Evolutionary conservation across 1,140 invertebrate species (phyloP).

Genomic region (Zeugodacus cucurbitae): DNA sequence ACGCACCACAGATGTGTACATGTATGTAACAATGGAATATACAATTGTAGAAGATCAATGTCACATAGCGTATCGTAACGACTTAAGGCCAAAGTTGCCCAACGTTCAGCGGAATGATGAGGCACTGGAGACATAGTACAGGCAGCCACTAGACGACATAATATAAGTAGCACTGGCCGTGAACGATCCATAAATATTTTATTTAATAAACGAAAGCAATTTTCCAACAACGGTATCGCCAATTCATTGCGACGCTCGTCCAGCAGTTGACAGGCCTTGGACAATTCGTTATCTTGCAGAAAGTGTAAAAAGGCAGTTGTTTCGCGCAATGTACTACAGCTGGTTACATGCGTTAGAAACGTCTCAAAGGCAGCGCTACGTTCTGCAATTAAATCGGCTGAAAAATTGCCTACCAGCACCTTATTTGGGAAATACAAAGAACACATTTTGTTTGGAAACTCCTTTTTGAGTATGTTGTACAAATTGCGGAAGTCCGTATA

Average conservation of each 20-base stretch:
- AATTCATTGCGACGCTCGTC: slow-evolving; percentile 72
- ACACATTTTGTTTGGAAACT: slow-evolving; percentile 71
- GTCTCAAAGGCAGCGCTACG: slow-evolving; percentile 79
- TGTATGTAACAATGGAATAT: slow-evolving; percentile 77
- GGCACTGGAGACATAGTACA: slow-evolving; percentile 68
- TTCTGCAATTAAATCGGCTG: slow-evolving; percentile 75
- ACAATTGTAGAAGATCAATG: slow-evolving; percentile 73
- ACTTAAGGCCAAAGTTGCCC: slow-evolving; percentile 76
- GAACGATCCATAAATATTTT: slow-evolving; percentile 79
- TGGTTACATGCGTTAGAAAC: slow-evolving; percentile 73
- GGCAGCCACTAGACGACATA: slow-evolving; percentile 76
- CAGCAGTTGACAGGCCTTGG: slow-evolving; percentile 72
- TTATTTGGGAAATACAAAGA: slow-evolving; percentile 79
- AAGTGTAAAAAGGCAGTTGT: slow-evolving; percentile 74
- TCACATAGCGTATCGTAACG: slow-evolving; percentile 75
- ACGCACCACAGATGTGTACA: slow-evolving; percentile 74
- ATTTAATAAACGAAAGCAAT: slow-evolving; percentile 77
- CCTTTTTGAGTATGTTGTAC: slow-evolving; percentile 73
- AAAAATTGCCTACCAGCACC: slow-evolving; percentile 81
- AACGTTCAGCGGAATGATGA: slow-evolving; percentile 72
- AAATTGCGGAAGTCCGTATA: slow-evolving; percentile 82
- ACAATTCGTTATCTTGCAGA: slow-evolving; percentile 75
- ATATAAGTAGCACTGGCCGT: slow-evolving; percentile 73
- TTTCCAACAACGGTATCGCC: slow-evolving; percentile 75
- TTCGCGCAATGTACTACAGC: slow-evolving; percentile 71